Percentiles rank a stretch among this genome's conserved stretches.
Evolutionary conservation across 2,797 vertebrate genomes (phyloP).

Genomic region (Euphonia xanthogaster): DNA sequence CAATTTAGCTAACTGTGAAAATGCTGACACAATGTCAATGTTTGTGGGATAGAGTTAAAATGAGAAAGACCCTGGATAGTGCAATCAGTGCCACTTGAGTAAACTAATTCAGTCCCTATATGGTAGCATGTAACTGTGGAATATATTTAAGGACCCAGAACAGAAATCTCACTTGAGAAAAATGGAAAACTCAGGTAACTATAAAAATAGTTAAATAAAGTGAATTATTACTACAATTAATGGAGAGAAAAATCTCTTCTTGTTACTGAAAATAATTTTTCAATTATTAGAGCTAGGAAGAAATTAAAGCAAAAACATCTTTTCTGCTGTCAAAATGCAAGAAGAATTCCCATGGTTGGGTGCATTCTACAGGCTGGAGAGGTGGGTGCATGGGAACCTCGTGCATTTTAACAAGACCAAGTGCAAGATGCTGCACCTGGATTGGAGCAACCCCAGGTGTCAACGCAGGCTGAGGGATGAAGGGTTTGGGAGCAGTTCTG

Average conservation of each 20-base stretch:
- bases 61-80: neutral
- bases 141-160: neutral
- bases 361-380: neutral
- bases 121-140: accelerated
- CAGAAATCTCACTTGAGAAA: neutral
- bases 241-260: neutral
- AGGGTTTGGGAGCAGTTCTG: no score
- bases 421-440: neutral
- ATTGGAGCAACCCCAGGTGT: neutral
- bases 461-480: neutral
- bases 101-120: neutral
- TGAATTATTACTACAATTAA: neutral
- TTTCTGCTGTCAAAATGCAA: neutral
- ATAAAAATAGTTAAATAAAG: neutral
- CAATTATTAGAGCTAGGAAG: neutral
- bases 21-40: neutral
- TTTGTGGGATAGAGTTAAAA: neutral
- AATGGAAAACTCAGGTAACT: neutral
- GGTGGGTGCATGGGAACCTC: neutral
- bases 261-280: neutral
- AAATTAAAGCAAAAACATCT: neutral
- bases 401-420: no score
- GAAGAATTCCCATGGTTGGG: neutral
- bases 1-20: neutral
- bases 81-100: neutral